A percentile compares a stretch with the other conserved stretches of the same genome.
phyloP scores from a whole-genome alignment of 2,797 vertebrate genomes.

The Peromyscus aztecus region DNA sequence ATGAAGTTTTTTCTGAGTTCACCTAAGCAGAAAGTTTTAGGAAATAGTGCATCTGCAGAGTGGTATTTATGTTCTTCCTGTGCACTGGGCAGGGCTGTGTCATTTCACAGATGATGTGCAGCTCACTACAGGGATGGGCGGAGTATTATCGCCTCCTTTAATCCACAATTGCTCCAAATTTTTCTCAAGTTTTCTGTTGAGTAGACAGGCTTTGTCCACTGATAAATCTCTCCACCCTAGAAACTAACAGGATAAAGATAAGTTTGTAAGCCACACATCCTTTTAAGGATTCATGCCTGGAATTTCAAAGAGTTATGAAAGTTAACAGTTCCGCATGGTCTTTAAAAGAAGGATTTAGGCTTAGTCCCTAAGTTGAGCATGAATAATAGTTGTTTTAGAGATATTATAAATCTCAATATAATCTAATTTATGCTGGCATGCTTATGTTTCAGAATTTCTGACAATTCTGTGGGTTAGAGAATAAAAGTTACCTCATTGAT shows the following conservation, averaged over 20 bases:
- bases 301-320: constrained; percentile 79
- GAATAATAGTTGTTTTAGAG: background rate
- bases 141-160: constrained; percentile 24
- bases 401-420: constrained; percentile 5
- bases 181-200: constrained; percentile 61
- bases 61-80: constrained; percentile 66
- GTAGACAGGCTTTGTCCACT: constrained; percentile 68
- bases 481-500: background rate
- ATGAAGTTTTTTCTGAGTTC: constrained; percentile 46
- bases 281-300: constrained; percentile 75
- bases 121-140: constrained; percentile 24
- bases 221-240: constrained; percentile 77
- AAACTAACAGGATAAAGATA: constrained; percentile 75
- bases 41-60: background rate
- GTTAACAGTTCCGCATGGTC: constrained; percentile 37
- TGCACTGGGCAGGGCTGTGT: constrained; percentile 37
- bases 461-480: constrained; percentile 12
- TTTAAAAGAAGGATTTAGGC: background rate
- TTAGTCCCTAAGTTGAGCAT: background rate
- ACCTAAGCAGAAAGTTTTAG: constrained; percentile 72
- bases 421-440: background rate
- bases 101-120: constrained; percentile 72
- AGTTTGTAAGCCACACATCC: constrained; percentile 68
- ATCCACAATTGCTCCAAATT: constrained; percentile 46
- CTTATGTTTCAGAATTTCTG: background rate